Percentiles rank a stretch among this genome's conserved stretches.
Evolutionary conservation across 1,140 invertebrate genomes (phyloP).

Genomic region (Tigriopus japonicus): DNA sequence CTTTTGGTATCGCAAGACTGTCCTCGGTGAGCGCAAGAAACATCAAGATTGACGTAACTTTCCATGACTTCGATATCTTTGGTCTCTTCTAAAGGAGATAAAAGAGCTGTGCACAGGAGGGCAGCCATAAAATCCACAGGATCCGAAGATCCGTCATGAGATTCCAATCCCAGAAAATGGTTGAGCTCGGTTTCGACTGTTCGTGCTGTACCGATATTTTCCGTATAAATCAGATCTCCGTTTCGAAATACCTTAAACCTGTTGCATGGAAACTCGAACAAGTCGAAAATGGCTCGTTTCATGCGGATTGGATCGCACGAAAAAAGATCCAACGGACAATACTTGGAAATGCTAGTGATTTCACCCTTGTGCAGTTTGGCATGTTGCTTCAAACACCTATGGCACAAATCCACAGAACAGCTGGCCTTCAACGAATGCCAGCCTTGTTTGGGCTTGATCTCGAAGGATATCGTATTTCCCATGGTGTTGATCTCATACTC

Average conservation of each 20-base stretch:
- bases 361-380: conserved; percentile 16
- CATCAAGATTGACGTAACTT: background rate
- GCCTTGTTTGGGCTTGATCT: conserved; percentile 21
- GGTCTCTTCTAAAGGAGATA: background rate
- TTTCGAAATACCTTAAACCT: conserved; percentile 20
- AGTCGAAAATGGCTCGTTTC: conserved; percentile 15
- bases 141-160: background rate
- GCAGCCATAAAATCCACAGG: background rate
- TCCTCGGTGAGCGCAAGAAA: background rate
- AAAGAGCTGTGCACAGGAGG: background rate
- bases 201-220: background rate
- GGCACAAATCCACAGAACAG: conserved; percentile 16
- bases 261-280: conserved; percentile 20
- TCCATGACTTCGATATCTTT: background rate
- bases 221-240: conserved; percentile 17
- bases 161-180: background rate
- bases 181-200: background rate
- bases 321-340: conserved; percentile 21
- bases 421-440: conserved; percentile 16
- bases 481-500: background rate
- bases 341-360: conserved; percentile 17
- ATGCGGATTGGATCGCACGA: conserved; percentile 17
- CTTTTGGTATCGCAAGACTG: background rate
- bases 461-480: conserved; percentile 14
- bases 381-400: conserved; percentile 17